Evolutionary conservation across 2,797 vertebrate genomes (phyloP).

Genomic region (Malurus leucopterus): DNA sequence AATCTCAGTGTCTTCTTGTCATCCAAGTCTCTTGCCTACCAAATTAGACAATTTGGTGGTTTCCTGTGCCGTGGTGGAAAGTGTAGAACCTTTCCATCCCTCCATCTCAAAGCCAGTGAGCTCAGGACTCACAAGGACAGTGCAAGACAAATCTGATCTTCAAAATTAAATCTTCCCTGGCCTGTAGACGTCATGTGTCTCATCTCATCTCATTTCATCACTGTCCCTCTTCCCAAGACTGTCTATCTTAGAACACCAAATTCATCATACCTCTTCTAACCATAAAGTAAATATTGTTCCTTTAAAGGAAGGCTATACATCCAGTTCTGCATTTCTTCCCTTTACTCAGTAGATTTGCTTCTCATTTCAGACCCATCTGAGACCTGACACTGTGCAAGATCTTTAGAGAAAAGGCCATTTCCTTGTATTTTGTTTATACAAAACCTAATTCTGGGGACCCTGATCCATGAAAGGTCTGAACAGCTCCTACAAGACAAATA

Average conservation of each 20-base stretch:
- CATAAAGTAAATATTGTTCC: background rate
- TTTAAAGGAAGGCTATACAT: background rate
- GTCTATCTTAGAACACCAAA: background rate
- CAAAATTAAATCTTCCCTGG: background rate
- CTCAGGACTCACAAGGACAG: background rate
- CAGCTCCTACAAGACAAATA: background rate
- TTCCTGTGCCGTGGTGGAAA: background rate
- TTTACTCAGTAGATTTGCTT: background rate
- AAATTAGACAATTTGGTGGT: background rate
- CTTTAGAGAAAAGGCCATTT: slow-evolving; percentile 2
- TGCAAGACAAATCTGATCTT: background rate
- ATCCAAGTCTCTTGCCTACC: background rate
- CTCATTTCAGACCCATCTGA: background rate
- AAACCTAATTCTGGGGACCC: background rate
- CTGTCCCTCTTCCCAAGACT: background rate
- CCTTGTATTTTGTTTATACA: background rate
- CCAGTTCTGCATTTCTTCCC: background rate
- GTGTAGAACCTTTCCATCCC: background rate
- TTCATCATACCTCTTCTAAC: background rate
- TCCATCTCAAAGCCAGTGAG: background rate
- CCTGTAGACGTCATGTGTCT: background rate
- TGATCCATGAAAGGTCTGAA: slow-evolving; percentile 24
- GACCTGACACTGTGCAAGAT: background rate
- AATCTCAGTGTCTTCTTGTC: background rate
- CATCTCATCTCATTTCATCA: background rate